Evolutionary conservation across 2,888 invertebrate genomes (phyloP).

Genomic region (Lapara coniferarum): DNA sequence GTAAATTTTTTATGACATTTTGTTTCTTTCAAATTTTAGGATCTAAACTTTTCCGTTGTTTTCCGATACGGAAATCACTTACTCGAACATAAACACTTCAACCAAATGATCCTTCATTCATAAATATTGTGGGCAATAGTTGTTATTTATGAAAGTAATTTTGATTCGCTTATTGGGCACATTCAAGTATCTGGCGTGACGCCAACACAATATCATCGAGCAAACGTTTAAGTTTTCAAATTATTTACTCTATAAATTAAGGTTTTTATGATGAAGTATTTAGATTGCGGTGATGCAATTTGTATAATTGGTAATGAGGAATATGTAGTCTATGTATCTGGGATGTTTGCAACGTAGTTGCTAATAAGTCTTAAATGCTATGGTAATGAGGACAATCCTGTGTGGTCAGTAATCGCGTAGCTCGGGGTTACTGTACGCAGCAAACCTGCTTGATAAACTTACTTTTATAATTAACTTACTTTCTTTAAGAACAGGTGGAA

Average conservation of each 20-base stretch:
- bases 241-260: conserved; percentile 17
- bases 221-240: conserved; percentile 27
- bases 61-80: not conserved
- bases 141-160: conserved; percentile 37
- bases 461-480: not conserved
- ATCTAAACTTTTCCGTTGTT: not conserved
- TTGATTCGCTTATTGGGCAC: conserved; percentile 33
- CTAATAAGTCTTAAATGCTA: conserved; percentile 4
- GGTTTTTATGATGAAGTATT: conserved; percentile 12
- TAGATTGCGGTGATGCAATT: not conserved
- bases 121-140: conserved; percentile 36
- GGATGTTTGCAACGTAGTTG: not conserved
- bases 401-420: not conserved
- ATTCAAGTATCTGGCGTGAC: conserved; percentile 38
- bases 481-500: not conserved
- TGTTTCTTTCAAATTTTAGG: not conserved
- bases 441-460: not conserved
- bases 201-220: conserved; percentile 31
- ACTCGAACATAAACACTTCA: not conserved
- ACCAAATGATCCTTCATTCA: conserved; percentile 12
- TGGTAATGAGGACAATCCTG: not conserved
- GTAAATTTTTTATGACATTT: not conserved
- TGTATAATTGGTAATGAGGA: not conserved
- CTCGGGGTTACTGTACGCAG: not conserved
- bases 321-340: not conserved